Evolutionary conservation across 2,113 vertebrate species (phyloP), one percentile per base, ranked within the genome.

Genomic region (Protobothrops mucrosquamatus): DNA sequence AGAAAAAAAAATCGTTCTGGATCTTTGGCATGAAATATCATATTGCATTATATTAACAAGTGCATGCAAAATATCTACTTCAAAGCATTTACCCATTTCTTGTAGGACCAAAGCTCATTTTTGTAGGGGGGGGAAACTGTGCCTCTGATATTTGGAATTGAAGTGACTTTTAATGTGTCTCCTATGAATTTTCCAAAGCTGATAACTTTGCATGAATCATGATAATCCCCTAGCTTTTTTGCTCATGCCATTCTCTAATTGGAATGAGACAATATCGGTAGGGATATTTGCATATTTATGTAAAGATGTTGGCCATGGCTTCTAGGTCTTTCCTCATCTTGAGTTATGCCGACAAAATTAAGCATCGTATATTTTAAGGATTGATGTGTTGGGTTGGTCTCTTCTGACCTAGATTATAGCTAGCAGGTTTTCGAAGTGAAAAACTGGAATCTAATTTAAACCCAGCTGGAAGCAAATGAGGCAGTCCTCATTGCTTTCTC

Each of bases 381-480:
- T 1, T 92, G 81, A 88, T 93, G 94, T 93, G 3, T 93, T 91
- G 39, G 55, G 93, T 2, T 94, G 3, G 51, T 93, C 55, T 88
- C 1, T 93, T 52, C 5, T 92, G 88, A 51, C 93, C 43, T 92
- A 91, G 34, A 43, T 90, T 92, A 91, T 56, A 92, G n/a, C 85
- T 95, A 64, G 51, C 94, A 29, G 57, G n/a, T 90, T 61, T 94
- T 93, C 92, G 88, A 54, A 89, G 74, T 15, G 93, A 56, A 96
- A 95, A 92, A 92, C 94, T 95, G 90, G 95, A 52, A 94, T 94
- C 90, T 92, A 89, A 96, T 92, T 96, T 89, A 95, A 94, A 92
- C 92, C 91, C 26, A 93, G 94, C 94, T 96, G 90, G 48, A 93
- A 57, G 91, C 92, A 85, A 94, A 94, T 18, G 74, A 91, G 93